A percentile compares a stretch with the other conserved stretches of the same genome.
phyloP scores from a whole-genome alignment of 2,113 vertebrate species.

The Gavia stellata region DNA sequence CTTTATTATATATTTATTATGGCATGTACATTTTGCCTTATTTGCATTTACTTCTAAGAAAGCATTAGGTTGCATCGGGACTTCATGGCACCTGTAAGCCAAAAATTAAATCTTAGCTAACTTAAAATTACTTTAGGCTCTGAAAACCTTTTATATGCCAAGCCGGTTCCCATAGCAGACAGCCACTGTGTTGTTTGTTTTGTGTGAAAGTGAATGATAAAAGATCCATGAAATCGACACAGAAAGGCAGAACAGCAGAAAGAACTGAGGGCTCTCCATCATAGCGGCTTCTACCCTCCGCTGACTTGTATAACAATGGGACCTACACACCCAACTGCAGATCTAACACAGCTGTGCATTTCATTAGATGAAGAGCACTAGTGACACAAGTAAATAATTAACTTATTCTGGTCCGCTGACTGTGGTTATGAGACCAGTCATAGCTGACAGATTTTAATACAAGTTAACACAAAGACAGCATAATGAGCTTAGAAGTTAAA shows the following conservation, averaged over 20 bases:
- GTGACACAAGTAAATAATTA: constrained; percentile 98
- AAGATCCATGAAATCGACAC: constrained; percentile 99
- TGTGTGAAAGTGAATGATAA: constrained; percentile 99
- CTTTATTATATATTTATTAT: not conserved
- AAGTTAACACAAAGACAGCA: constrained; percentile 79
- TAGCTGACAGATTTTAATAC: constrained; percentile 86
- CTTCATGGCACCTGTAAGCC: constrained; percentile 72
- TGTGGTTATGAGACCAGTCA: constrained; percentile 91
- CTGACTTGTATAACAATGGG: constrained; percentile 90
- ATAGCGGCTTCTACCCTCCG: constrained; percentile 87
- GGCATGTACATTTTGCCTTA: not conserved
- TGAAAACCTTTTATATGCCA: constrained; percentile 82
- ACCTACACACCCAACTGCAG: constrained; percentile 83
- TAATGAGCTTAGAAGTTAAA: constrained; percentile 85
- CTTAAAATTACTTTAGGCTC: constrained; percentile 77
- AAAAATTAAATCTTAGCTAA: constrained; percentile 79
- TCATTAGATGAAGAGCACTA: constrained; percentile 85
- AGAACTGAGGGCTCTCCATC: constrained; percentile 94
- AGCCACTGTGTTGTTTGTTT: constrained; percentile 98
- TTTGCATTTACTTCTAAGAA: not conserved
- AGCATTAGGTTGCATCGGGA: constrained; percentile 31
- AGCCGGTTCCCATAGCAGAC: constrained; percentile 91
- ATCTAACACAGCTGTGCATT: constrained; percentile 93
- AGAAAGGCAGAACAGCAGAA: constrained; percentile 97
- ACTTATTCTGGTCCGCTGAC: constrained; percentile 98